Evolutionary conservation across 2,888 invertebrate species (phyloP), one percentile per base, ranked within the genome.

Genomic region (Lagria hirta): DNA sequence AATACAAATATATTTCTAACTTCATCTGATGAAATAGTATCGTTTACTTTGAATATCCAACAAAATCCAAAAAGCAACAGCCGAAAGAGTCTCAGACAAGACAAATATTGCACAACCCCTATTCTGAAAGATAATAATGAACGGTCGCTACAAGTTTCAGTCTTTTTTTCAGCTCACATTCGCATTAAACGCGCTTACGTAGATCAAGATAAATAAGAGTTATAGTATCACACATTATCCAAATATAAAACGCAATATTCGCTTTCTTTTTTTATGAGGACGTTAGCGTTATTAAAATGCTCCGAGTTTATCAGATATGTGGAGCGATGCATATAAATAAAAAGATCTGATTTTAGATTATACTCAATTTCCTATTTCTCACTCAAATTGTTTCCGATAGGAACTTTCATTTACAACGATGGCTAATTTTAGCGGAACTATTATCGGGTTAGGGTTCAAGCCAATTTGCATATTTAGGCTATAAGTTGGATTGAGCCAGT

Each of bases 261-360:
- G 27, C 20, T 35, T 26, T 42, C 41, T 35, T 37, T 43, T n/a
- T 37, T 47, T 47, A 37, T 42, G 42, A n/a, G 35, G 26, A 37
- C 37, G 33, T 37, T 42, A 42, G 26, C 24, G 28, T 35, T 46
- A 46, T 46, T 46, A 41, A 46, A 44, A 35, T 20, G 23, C 8
- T 14, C 22, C 23, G 27, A 26, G 30, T 27, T 21, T 45, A 33
- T 33, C 35, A 29, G 46, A 46, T 41, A 32, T 28, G 13, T 12
- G 10, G 7, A 8, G 15, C 21, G 28, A 11, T 18, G 33, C 47
- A 47, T 47, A 47, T 42, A 46, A 27, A 38, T 38, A 14, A 28
- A 28, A 33, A 46, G 41, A 41, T 46, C 41, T 21, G 20, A 30
- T 41, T 41, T 40, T 22, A 34, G 45, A 45, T 45, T 40, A 29